Conservation (phyloP, 2,888 invertebrate species). For the Synergus umbraculus region DNA sequence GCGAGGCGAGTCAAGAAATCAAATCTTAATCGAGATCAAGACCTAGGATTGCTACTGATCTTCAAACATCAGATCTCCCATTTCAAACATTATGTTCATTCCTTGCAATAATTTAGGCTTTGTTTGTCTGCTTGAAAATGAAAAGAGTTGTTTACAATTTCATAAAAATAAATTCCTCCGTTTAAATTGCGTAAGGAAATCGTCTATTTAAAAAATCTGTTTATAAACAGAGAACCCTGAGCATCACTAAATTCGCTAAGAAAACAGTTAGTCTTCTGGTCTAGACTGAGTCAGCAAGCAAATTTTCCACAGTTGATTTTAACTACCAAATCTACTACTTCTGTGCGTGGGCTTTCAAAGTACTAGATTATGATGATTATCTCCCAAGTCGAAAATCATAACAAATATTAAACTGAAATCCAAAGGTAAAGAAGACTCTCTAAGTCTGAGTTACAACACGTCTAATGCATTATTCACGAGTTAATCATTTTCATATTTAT, state of each 20-base stretch:
- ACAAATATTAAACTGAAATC: conserved; percentile 12
- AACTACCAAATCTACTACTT: not conserved
- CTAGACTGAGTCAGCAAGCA: conserved; percentile 14
- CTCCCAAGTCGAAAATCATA: conserved; percentile 19
- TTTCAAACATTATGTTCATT: not conserved
- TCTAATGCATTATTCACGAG: conserved; percentile 32
- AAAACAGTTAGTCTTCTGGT: not conserved
- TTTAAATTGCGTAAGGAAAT: not conserved
- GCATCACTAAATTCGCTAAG: conserved; percentile 9
- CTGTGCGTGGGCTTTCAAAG: conserved; percentile 26
- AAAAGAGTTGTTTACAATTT: not conserved
- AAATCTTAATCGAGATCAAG: conserved; percentile 54
- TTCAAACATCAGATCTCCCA: conserved; percentile 43
- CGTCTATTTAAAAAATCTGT: not conserved
- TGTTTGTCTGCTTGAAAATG: too few relatives aligned
- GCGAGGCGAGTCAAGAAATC: conserved; percentile 43
- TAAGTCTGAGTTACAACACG: not conserved
- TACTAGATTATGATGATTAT: conserved; percentile 15
- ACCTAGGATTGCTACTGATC: conserved; percentile 53
- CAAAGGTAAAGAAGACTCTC: not conserved
- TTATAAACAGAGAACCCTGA: not conserved
- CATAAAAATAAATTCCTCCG: not conserved
- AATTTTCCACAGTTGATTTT: conserved; percentile 6
- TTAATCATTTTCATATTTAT: not conserved
- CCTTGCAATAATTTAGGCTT: not conserved